These are phyloP conservation scores for Myocastor coypus DNA, from an alignment of 2,113 vertebrate species.

Conservation along the genomic window DNA sequence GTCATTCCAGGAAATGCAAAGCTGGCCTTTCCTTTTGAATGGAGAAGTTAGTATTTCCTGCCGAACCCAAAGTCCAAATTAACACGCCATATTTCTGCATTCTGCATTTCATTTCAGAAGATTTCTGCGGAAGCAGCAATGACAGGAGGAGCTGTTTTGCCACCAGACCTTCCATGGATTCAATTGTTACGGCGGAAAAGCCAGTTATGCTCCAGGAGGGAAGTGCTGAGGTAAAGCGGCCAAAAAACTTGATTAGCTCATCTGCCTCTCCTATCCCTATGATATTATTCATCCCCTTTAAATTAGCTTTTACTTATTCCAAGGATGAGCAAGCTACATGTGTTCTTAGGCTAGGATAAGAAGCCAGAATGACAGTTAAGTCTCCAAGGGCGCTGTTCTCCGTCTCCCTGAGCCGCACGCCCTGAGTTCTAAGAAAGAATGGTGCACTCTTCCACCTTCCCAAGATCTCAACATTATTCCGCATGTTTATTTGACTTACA, in stretches of 20 bases:
- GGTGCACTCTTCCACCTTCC: neutral
- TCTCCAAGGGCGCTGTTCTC: neutral
- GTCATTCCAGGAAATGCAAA: neutral
- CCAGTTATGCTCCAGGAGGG: neutral
- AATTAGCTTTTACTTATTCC: neutral
- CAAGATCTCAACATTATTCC: neutral
- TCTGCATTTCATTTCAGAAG: neutral
- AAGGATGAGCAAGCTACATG: neutral
- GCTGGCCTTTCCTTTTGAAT: slow-evolving; percentile 27
- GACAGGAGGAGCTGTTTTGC: neutral
- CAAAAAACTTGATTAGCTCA: neutral
- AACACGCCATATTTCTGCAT: neutral
- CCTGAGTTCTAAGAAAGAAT: neutral
- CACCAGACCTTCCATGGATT: neutral
- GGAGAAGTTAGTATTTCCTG: slow-evolving; percentile 2
- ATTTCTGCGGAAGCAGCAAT: neutral
- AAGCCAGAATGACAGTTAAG: neutral
- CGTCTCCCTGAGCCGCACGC: neutral
- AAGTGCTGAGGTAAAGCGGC: neutral
- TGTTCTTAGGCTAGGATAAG: neutral
- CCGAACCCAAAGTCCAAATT: neutral
- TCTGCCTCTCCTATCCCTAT: neutral
- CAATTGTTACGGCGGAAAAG: neutral
- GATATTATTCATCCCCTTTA: neutral
- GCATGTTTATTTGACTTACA: neutral